Percentiles rank a stretch among this genome's conserved stretches.
These are phyloP conservation scores for Clinocottus analis DNA, from an alignment of 2,113 vertebrate species.

Conservation along the genomic window DNA sequence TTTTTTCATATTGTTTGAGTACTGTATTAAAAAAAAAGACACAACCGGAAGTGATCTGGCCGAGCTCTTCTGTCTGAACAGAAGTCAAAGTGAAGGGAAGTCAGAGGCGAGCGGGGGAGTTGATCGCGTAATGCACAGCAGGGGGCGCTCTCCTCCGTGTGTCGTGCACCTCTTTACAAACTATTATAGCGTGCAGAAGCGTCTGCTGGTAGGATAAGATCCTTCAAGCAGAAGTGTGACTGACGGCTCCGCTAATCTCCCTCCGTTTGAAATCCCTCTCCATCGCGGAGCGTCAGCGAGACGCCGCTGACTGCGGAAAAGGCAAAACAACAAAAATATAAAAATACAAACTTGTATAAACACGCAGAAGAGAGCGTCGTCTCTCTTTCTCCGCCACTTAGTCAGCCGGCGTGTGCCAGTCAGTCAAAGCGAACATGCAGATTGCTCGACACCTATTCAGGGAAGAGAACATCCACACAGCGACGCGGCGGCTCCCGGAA, in stretches of 20 bases:
- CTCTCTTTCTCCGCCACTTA: neutral
- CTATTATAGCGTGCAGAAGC: constrained; percentile 13
- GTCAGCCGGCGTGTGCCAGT: too few relatives aligned
- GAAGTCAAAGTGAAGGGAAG: constrained; percentile 37
- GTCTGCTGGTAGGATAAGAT: constrained; percentile 24
- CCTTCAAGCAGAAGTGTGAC: neutral
- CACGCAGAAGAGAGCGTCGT: neutral
- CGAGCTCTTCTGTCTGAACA: constrained; percentile 31
- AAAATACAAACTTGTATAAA: too few relatives aligned
- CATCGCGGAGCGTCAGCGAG: constrained; percentile 5
- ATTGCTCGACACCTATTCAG: constrained; percentile 46
- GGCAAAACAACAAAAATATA: neutral
- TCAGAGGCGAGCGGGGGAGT: constrained; percentile 24
- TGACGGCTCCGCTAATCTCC: constrained; percentile 29
- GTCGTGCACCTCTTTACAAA: constrained; percentile 37
- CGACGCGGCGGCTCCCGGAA: constrained; percentile 29
- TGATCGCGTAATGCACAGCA: constrained; percentile 41
- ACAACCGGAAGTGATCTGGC: constrained; percentile 27
- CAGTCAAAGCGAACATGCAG: constrained; percentile 15
- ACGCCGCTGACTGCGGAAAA: neutral
- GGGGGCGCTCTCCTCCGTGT: constrained; percentile 27
- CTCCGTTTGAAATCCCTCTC: neutral
- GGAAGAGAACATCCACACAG: constrained; percentile 22
- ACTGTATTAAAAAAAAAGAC: too few relatives aligned
- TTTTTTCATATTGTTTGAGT: too few relatives aligned